Evolutionary conservation across 92 coral and sea anemone species (phyloP), one percentile per base, ranked within the genome.

Genomic region (Plumapathes pennacea): DNA sequence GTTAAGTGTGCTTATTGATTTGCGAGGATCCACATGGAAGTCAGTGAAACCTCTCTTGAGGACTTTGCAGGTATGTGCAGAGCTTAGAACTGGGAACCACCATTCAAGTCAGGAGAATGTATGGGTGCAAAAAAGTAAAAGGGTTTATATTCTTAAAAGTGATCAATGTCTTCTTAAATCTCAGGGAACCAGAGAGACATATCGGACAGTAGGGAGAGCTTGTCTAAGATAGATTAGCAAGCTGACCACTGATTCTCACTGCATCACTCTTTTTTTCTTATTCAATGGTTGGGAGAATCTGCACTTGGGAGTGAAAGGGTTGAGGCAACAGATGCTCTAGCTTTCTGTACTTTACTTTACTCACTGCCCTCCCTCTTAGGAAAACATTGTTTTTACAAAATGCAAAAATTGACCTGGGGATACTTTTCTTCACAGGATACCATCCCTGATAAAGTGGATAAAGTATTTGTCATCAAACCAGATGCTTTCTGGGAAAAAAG

Each of bases 401-500:
- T 51, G 12, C 25, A n/a, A 23, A 32, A 51, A 37, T 34, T 39
- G 20, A 13, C 39, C 10, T 38, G 10, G 9, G 38, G 32, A 26
- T 55, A 15, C 24, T 19, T 57, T 53, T 21, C 18, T 31, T 47
- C 49, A 12, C 33, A 94, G 99, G 99, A 89, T 47, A 77, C 94
- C 10, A 55, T 88, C 44, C 85, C 85, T 17, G 78, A 74, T 53
- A 73, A 78, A 46, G 85, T 94, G 23, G 84, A 73, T 65, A 71
- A 76, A 33, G 90, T 94, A 15, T 73, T 84, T 57, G 81, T 94
- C 52, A 76, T 94, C 48, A 90, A 85, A 46, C 99, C 99, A 39
- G 99, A 94, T 84, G 97, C 99, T 41, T 94, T 94, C 62, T 94
- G 99, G 99, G 99, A 94, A 76, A 80, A 86, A 58, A 50, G 99